Conservation (phyloP, 1,140 invertebrate species). For the Ridgeia piscesae region DNA sequence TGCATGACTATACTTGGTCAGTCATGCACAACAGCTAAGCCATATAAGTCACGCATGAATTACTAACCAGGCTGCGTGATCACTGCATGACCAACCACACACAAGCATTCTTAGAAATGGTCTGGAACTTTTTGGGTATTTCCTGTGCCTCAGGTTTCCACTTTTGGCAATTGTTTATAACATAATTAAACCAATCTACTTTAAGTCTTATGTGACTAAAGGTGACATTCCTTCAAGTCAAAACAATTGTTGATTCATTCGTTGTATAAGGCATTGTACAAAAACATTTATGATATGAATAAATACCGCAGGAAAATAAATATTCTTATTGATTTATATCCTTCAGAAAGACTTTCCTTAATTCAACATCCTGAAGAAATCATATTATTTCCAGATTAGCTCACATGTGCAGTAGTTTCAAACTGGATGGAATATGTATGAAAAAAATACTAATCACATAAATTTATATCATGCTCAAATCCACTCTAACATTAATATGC, state of each 20-base stretch:
- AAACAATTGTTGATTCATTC: neutral
- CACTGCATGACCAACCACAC: neutral
- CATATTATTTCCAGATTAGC: neutral
- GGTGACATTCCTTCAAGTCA: neutral
- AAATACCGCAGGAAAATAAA: neutral
- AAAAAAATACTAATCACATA: neutral
- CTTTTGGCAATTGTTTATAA: neutral
- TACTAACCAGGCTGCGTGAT: neutral
- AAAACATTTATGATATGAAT: no score
- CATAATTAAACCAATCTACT: neutral
- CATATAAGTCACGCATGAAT: neutral
- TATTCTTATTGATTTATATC: neutral
- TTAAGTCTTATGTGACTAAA: no score
- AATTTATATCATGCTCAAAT: neutral
- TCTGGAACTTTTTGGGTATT: neutral
- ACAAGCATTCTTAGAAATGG: neutral
- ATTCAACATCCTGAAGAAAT: neutral
- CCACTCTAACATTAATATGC: no score
- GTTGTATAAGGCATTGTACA: no score
- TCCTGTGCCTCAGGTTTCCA: neutral
- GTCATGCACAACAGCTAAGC: neutral
- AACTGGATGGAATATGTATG: neutral
- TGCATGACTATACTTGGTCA: neutral
- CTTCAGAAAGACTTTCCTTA: neutral
- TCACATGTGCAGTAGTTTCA: neutral